Evolutionary conservation across 2,113 vertebrate genomes (phyloP), one percentile per base, ranked within the genome.

Genomic region (Chamaetylas fuelleborni): DNA sequence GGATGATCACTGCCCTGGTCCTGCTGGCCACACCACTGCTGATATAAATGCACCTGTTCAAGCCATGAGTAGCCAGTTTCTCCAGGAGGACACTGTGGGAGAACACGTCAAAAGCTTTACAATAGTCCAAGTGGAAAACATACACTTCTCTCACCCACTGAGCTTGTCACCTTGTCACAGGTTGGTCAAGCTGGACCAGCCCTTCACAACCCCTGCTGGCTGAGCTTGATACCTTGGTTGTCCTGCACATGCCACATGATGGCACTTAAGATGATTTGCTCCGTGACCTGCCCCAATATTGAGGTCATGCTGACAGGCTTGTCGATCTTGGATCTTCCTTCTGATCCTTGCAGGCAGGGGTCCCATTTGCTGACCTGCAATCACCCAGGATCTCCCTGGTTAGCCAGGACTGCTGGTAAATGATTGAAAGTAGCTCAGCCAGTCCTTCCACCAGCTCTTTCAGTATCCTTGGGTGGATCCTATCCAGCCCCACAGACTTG

Each of bases 1-100:
- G 20, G 29, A 53, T 0, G 0, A 0, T 80, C 53, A 12, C 53
- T 60, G 66, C 18, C 38, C 19, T 28, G 22, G 1, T 31, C 31
- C 3, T 67, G 60, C 34, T 73, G 40, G 12, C 18, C 17, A 48
- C 14, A 42, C 9, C 16, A 6, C 7, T 45, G 8, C n/a, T 73
- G 40, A 73, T 12, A 66, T 3, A 79, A 40, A 36, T 19, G 11
- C 25, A 60, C 45, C 38, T 45, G 28, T 60, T n/a, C 29, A 80
- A 66, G n/a, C 14, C n/a, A 22, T 2, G 5, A 53, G 18, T 7
- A 34, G 11, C 14, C 43, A 51, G 38, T 17, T 79, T 47, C 34
- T 65, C 7, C 38, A 66, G 19, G 19, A 66, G 19, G 19, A 34
- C 4, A 12, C 45, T 31, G 26, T 56, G 19, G 20, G 12, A 85